A percentile compares a stretch with the other conserved stretches of the same genome.
Evolutionary conservation across 1,140 invertebrate species (phyloP).

Genomic region (fruit fly (Drosophila melanogaster)): Release_6_plus_ISO1_MT NT_033777.3:10144501-10145000

Average conservation of each 20-base stretch:
- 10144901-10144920: slow-evolving; percentile 35
- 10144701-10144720: slow-evolving; percentile 1
- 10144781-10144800: slow-evolving; percentile 1
- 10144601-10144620: not conserved
- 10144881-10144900: not conserved
- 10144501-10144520: too few species aligned
- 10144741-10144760: not conserved
- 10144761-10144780: slow-evolving; percentile 8
- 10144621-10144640: too few species aligned
- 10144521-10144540: too few species aligned
- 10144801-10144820: not conserved
- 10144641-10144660: too few species aligned
- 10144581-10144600: too few species aligned
- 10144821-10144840: slow-evolving; percentile 33
- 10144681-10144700: not conserved
- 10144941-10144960: slow-evolving; percentile 68
- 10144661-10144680: not conserved
- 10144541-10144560: too few species aligned
- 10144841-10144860: slow-evolving; percentile 38
- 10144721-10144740: not conserved
- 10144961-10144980: slow-evolving; percentile 6
- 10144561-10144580: too few species aligned
- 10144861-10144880: slow-evolving; percentile 5
- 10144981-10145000: slow-evolving; percentile 34
- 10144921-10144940: slow-evolving; percentile 67